These are phyloP conservation scores for Pterocles gutturalis DNA, from an alignment of 2,113 vertebrate species.

Conservation along the genomic window DNA sequence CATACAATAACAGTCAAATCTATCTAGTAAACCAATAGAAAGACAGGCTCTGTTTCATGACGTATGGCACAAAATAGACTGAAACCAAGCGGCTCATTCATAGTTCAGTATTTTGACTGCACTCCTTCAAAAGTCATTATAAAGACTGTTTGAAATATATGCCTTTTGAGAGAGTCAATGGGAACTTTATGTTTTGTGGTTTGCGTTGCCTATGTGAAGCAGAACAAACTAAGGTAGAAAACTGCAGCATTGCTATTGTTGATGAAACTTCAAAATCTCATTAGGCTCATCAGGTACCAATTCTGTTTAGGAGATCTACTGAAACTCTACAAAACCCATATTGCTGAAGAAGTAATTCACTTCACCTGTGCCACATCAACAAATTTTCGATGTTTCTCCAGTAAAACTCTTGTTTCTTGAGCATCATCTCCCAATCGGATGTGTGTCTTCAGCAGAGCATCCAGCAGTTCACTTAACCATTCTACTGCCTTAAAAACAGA, in stretches of 20 bases:
- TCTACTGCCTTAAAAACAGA: conserved; percentile 87
- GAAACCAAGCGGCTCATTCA: background rate
- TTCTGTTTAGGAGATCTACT: background rate
- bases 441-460: conserved; percentile 95
- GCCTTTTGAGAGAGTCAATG: background rate
- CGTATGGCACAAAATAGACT: background rate
- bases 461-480: conserved; percentile 94
- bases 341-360: conserved; percentile 10
- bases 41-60: background rate
- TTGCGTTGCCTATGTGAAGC: background rate
- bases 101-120: background rate
- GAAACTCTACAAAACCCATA: background rate
- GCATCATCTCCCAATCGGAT: conserved; percentile 91
- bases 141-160: background rate
- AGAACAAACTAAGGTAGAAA: background rate
- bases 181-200: background rate
- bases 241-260: background rate
- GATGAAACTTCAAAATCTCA: background rate
- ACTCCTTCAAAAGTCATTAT: background rate
- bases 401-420: conserved; percentile 92
- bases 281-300: background rate
- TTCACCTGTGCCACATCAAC: conserved; percentile 97
- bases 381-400: conserved; percentile 99
- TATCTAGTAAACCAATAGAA: background rate
- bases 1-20: background rate